These are phyloP conservation scores for Scomberomorus guttatus DNA, from an alignment of 2,797 vertebrate species.

Conservation along the genomic window DNA sequence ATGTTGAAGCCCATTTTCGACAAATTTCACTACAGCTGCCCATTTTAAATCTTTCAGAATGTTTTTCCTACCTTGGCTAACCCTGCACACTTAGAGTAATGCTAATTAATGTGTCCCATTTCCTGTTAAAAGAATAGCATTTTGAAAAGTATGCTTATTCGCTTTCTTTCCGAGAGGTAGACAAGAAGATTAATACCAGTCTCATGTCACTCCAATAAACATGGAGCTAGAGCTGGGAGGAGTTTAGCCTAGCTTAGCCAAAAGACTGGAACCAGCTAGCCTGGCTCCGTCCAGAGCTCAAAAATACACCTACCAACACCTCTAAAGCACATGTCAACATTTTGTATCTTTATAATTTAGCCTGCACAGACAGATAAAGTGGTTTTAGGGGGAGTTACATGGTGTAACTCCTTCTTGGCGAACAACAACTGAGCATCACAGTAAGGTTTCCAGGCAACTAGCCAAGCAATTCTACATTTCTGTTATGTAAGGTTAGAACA, in stretches of 20 bases:
- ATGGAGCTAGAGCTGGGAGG: neutral
- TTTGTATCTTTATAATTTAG: neutral
- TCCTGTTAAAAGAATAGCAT: neutral
- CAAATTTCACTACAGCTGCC: neutral
- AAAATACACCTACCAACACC: neutral
- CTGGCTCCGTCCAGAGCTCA: neutral
- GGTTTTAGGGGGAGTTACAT: neutral
- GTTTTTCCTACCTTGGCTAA: neutral
- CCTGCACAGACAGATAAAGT: neutral
- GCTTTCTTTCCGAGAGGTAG: neutral
- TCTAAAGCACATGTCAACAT: neutral
- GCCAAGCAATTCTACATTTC: neutral
- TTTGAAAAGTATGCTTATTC: neutral
- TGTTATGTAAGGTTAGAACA: neutral
- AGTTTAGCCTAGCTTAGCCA: conserved; percentile 4
- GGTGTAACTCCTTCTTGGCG: neutral
- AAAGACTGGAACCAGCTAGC: neutral
- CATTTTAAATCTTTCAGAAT: neutral
- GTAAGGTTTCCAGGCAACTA: neutral
- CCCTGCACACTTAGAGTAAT: neutral
- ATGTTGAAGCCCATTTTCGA: neutral
- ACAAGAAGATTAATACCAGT: neutral
- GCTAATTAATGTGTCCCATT: neutral
- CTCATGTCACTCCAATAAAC: neutral
- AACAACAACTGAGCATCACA: neutral